Evolutionary conservation across 2,888 invertebrate genomes (phyloP), one percentile per base, ranked within the genome.

Genomic region (Phaedon cochleariae): DNA sequence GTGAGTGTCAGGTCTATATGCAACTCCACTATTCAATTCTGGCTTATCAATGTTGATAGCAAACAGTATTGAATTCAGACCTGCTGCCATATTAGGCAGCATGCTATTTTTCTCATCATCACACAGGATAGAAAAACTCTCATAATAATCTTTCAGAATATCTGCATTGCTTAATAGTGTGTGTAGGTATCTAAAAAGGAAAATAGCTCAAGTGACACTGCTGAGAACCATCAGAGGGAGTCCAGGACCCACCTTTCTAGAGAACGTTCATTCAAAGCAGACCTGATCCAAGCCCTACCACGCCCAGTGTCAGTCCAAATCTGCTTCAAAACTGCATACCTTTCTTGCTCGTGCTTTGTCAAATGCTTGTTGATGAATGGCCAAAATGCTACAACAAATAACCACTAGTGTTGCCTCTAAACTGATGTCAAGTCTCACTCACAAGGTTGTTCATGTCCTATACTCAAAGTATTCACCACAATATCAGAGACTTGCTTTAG

Each of bases 1-100:
- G 73, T 71, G 81, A 77, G 69, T 77, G 79, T 82, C 84, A 85
- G 81, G 71, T 79, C 83, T 76, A 84, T 86, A 77, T 76, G 81
- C 78, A 83, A 86, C 67, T 69, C 80, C 81, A 84, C 85, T 82
- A 88, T 92, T 93, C 62, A 95, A 86, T 80, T 94, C 93, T 26
- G 90, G 86, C 82, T 93, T 93, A 85, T 97, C 96, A 67, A 97
- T 93, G 78, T 90, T 92, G 80, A 97, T 90, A 20, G 98, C 97
- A 85, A 98, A 98, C 71, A 97, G 86, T 79, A 97, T 92, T 59
- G 95, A 91, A 72, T 92, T 92, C 80, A 98, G 87, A 71, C 94
- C 95, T 84, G 94, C 91, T 60, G 96, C 92, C 85, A 96, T 90
- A 78, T 91, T 92, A 17, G 96, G 94, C 66, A 97, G 84, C 81